A percentile compares a stretch with the other conserved stretches of the same genome.
phyloP scores from a whole-genome alignment of 1,140 invertebrate species.

The Acromyrmex charruanus region DNA sequence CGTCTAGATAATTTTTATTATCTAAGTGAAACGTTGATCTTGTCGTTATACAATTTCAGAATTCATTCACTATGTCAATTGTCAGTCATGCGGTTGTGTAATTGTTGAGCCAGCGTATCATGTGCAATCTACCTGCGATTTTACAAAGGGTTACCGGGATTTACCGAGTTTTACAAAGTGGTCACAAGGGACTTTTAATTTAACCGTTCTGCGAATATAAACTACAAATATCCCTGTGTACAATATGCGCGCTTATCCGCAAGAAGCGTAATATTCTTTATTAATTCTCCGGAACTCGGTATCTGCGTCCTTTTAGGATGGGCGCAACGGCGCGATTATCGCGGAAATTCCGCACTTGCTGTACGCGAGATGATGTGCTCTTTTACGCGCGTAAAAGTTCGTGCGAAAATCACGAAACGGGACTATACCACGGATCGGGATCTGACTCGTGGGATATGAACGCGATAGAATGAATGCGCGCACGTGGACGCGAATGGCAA shows the following conservation, averaged over 20 bases:
- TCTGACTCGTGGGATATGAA: not conserved
- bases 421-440: not conserved
- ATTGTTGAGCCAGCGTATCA: not conserved
- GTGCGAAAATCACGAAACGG: not conserved
- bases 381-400: too few species aligned
- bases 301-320: not conserved
- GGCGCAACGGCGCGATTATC: constrained; percentile 11
- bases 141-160: not conserved
- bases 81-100: not conserved
- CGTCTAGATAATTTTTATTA: not conserved
- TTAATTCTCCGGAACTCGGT: constrained; percentile 9
- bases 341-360: constrained; percentile 25
- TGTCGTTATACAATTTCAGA: not conserved
- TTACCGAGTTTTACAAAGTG: too few species aligned
- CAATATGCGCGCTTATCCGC: not conserved
- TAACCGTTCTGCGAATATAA: constrained; percentile 15
- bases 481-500: constrained; percentile 3
- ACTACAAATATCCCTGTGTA: not conserved
- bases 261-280: constrained; percentile 44
- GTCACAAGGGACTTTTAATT: constrained; percentile 24
- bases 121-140: not conserved
- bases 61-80: not conserved
- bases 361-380: not conserved
- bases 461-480: constrained; percentile 2
- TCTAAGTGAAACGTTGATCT: not conserved